A percentile compares a stretch with the other conserved stretches of the same genome.
These are phyloP conservation scores for Gerris lacustris DNA, from an alignment of 2,888 invertebrate genomes.

Conservation along the genomic window DNA sequence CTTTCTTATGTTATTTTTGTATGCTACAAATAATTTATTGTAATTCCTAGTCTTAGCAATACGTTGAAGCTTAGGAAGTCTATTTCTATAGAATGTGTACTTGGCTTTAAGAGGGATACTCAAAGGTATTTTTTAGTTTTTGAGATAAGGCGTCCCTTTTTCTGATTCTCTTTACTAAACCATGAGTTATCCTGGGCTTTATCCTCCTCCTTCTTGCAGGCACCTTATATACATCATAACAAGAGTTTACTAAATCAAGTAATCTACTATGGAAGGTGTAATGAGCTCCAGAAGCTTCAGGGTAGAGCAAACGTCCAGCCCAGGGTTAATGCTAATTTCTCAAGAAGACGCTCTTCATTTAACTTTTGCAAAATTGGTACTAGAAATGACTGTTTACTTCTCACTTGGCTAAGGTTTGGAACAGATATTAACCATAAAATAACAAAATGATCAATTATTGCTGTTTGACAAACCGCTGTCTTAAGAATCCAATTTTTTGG, in stretches of 20 bases:
- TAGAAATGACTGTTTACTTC: neutral
- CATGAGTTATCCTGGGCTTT: constrained; percentile 12
- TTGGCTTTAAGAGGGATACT: neutral
- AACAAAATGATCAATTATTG: constrained; percentile 13
- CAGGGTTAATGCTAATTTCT: neutral
- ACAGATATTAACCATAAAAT: neutral
- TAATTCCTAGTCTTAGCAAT: constrained; percentile 10
- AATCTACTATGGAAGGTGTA: neutral
- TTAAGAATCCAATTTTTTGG: neutral
- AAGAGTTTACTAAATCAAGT: constrained; percentile 5
- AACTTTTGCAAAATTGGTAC: neutral
- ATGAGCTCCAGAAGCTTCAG: neutral
- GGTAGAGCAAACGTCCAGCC: neutral
- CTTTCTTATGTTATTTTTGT: constrained; percentile 7
- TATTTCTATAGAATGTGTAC: constrained; percentile 10
- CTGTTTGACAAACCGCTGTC: neutral
- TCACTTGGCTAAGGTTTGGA: too few species aligned
- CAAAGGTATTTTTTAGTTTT: constrained; percentile 10
- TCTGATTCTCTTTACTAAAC: constrained; percentile 4
- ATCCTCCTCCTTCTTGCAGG: constrained; percentile 3
- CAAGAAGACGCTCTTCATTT: neutral
- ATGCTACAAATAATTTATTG: constrained; percentile 2
- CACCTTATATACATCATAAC: neutral
- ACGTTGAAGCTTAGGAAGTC: constrained; percentile 7
- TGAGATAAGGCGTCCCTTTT: constrained; percentile 10